A percentile compares a stretch with the other conserved stretches of the same genome.
Evolutionary conservation across 1,140 invertebrate species (phyloP).

Genomic region (Drosophila navojoa): DNA sequence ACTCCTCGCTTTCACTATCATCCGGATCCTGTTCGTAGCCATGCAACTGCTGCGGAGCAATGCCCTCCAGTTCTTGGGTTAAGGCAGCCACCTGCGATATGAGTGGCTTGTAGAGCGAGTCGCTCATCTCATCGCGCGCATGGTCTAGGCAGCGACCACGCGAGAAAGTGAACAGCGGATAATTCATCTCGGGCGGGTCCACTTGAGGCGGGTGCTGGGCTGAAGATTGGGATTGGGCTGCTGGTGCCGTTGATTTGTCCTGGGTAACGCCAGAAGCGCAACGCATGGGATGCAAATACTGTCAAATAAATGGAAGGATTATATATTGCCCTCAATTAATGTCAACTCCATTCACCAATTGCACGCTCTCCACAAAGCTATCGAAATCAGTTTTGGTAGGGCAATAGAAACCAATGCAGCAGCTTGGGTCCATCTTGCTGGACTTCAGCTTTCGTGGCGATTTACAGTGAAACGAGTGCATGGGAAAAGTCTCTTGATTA

Average conservation of each 20-base stretch:
- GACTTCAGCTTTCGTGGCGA: constrained; percentile 94
- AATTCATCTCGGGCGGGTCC: constrained; percentile 86
- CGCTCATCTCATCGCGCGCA: constrained; percentile 78
- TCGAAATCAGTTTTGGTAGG: constrained; percentile 90
- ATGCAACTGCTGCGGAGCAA: constrained; percentile 62
- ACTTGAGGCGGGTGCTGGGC: constrained; percentile 25
- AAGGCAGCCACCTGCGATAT: constrained; percentile 85
- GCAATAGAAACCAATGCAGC: constrained; percentile 96
- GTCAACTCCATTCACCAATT: constrained; percentile 84
- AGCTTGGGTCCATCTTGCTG: constrained; percentile 96
- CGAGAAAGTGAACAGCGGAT: constrained; percentile 92
- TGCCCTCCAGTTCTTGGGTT: constrained; percentile 79
- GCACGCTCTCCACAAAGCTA: constrained; percentile 88
- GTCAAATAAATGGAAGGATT: constrained; percentile 62
- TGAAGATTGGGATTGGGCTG: constrained; percentile 3
- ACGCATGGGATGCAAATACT: constrained; percentile 87
- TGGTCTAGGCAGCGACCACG: constrained; percentile 88
- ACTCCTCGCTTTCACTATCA: constrained; percentile 90
- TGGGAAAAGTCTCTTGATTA: constrained; percentile 88
- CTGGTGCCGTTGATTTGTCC: constrained; percentile 45
- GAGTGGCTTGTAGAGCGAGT: constrained; percentile 85
- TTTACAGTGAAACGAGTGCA: constrained; percentile 92
- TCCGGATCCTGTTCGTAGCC: constrained; percentile 86
- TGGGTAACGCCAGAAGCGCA: constrained; percentile 71
- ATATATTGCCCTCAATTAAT: not conserved